phyloP scores from a whole-genome alignment of 2,113 vertebrate species.

The Xyliphius kryptos region DNA sequence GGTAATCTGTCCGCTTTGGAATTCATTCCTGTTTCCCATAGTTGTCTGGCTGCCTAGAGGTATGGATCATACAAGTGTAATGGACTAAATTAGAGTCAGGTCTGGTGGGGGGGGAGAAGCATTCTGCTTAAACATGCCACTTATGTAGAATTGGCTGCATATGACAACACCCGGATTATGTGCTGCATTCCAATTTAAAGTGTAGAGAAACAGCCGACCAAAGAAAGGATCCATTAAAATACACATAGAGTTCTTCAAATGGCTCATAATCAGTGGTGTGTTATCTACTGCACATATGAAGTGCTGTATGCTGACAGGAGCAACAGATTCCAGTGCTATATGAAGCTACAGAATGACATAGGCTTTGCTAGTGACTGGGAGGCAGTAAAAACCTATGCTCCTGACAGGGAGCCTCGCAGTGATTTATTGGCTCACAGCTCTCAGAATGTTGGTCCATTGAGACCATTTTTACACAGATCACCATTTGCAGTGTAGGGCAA shows the following conservation, averaged over 20 bases:
- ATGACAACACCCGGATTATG: slow-evolving; percentile 47
- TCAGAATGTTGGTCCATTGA: too few species aligned
- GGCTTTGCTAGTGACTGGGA: slow-evolving; percentile 33
- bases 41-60: slow-evolving; percentile 15
- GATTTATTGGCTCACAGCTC: too few species aligned
- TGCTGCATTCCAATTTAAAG: slow-evolving; percentile 44
- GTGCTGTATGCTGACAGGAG: slow-evolving; percentile 35
- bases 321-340: slow-evolving; percentile 42
- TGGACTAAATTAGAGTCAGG: slow-evolving; percentile 39
- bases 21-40: slow-evolving; percentile 30
- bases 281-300: slow-evolving; percentile 31
- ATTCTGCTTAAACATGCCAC: slow-evolving; percentile 34
- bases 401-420: slow-evolving; percentile 46
- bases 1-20: slow-evolving; percentile 21
- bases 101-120: slow-evolving; percentile 21
- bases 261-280: slow-evolving; percentile 29
- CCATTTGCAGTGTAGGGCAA: too few species aligned
- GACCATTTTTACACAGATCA: too few species aligned
- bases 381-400: slow-evolving; percentile 44
- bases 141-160: slow-evolving; percentile 38
- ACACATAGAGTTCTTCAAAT: slow-evolving; percentile 30
- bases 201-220: slow-evolving; percentile 32
- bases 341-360: slow-evolving; percentile 29
- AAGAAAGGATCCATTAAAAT: slow-evolving; percentile 38
- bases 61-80: slow-evolving; percentile 35